These are phyloP conservation scores for Antheraea pernyi DNA, from an alignment of 1,140 invertebrate species.

Conservation along the genomic window DNA sequence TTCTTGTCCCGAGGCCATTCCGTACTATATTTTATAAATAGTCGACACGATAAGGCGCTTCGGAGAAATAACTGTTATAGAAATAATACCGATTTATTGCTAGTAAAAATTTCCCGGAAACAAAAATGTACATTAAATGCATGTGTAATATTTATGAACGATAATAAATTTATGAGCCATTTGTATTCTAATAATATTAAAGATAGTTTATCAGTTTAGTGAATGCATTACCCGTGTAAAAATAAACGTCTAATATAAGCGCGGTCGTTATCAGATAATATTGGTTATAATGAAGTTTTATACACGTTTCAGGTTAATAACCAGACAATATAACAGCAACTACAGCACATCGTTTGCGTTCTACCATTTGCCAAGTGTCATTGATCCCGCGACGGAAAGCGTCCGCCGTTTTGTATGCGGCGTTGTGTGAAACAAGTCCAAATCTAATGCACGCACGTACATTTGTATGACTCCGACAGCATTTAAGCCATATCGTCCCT, in stretches of 20 bases:
- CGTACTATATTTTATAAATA: background rate
- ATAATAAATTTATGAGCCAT: background rate
- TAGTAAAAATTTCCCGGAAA: background rate
- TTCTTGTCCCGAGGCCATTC: background rate
- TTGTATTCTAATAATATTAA: background rate
- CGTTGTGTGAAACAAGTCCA: slow-evolving; percentile 18
- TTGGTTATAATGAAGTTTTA: slow-evolving; percentile 1
- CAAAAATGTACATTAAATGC: background rate
- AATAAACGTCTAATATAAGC: background rate
- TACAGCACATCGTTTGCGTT: slow-evolving; percentile 21
- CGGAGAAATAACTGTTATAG: background rate
- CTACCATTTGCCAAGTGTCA: slow-evolving; percentile 28
- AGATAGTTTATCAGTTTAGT: background rate
- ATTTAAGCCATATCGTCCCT: background rate
- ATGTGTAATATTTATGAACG: slow-evolving; percentile 4
- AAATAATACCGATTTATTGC: background rate
- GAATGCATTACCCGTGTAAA: background rate
- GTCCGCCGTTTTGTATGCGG: slow-evolving; percentile 17
- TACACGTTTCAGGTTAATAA: slow-evolving; percentile 27
- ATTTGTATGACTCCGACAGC: background rate
- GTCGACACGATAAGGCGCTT: background rate
- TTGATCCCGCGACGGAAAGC: slow-evolving; percentile 23
- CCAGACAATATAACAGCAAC: slow-evolving; percentile 28
- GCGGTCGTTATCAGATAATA: background rate
- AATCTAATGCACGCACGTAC: slow-evolving; percentile 11